Conservation (phyloP, 2,113 vertebrate genomes). For the Raja brachyura region DNA sequence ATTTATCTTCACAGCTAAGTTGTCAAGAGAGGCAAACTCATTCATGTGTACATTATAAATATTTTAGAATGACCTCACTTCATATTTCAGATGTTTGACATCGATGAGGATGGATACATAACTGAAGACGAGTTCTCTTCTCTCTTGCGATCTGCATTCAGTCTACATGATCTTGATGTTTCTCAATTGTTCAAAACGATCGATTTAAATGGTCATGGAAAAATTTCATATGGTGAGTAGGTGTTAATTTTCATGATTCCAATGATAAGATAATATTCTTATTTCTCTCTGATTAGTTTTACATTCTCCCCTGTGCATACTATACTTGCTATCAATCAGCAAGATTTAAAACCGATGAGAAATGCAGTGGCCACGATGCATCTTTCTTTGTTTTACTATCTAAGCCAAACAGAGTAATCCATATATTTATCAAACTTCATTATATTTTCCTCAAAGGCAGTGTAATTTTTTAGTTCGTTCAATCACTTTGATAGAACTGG, state of each 20-base stretch:
- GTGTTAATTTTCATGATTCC: background rate
- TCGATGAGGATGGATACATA: constrained; percentile 79
- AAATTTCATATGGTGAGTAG: constrained; percentile 80
- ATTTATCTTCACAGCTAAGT: background rate
- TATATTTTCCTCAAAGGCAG: too few species aligned
- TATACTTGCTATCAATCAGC: too few species aligned
- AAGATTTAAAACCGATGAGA: background rate
- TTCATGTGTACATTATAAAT: background rate
- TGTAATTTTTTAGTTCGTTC: background rate
- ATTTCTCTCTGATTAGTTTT: background rate
- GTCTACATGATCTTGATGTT: constrained; percentile 76
- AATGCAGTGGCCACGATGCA: background rate
- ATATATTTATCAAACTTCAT: too few species aligned
- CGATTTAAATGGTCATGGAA: constrained; percentile 66
- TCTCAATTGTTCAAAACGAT: constrained; percentile 82
- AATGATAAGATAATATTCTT: background rate
- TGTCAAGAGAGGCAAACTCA: background rate
- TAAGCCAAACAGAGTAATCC: background rate
- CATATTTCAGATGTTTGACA: constrained; percentile 76
- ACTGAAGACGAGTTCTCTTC: constrained; percentile 73
- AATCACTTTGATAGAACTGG: background rate
- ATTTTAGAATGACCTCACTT: background rate
- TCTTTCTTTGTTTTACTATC: background rate
- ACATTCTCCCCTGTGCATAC: too few species aligned
- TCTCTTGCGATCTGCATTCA: constrained; percentile 77